Percentiles rank a stretch among this genome's conserved stretches.
Conservation (phyloP, 2,888 invertebrate genomes). For the Steinernema scapterisci region DNA sequence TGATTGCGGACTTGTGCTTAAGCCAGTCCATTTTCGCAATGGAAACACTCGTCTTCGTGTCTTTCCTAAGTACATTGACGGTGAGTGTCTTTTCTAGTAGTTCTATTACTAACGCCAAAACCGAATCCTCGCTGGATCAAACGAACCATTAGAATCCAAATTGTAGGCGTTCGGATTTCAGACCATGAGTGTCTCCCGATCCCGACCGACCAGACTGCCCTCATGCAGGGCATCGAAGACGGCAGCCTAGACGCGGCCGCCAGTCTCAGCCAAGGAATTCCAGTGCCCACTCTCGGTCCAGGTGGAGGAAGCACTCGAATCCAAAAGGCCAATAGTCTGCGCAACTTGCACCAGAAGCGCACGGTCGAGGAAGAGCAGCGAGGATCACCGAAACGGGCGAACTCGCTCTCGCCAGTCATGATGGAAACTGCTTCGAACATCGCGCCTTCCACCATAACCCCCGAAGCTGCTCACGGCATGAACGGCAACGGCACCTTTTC, state of each 20-base stretch:
- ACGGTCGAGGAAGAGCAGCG: not conserved
- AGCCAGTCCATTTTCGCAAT: constrained; percentile 66
- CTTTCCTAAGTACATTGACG: constrained; percentile 67
- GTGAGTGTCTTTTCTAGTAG: constrained; percentile 36
- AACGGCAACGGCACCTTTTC: constrained; percentile 33
- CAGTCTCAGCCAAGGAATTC: constrained; percentile 7
- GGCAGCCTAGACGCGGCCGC: not conserved
- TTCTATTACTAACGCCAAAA: constrained; percentile 2
- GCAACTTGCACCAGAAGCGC: constrained; percentile 20
- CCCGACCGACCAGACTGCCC: constrained; percentile 37
- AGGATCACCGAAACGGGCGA: constrained; percentile 39
- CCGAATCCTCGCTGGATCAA: no score
- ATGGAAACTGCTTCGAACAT: constrained; percentile 34
- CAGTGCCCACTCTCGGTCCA: constrained; percentile 20
- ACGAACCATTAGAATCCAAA: no score
- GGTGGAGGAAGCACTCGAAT: not conserved
- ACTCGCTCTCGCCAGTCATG: constrained; percentile 50
- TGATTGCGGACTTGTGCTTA: constrained; percentile 65
- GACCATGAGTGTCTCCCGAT: constrained; percentile 54
- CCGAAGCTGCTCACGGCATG: not conserved
- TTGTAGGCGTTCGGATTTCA: constrained; percentile 34
- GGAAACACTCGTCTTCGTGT: constrained; percentile 65
- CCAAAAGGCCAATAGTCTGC: constrained; percentile 19
- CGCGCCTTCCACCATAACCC: constrained; percentile 30
- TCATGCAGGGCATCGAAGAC: constrained; percentile 22